Base-by-base conservation (phyloP, 1,140 invertebrate genomes). In the Plectrocnemia conspersa region DNA sequence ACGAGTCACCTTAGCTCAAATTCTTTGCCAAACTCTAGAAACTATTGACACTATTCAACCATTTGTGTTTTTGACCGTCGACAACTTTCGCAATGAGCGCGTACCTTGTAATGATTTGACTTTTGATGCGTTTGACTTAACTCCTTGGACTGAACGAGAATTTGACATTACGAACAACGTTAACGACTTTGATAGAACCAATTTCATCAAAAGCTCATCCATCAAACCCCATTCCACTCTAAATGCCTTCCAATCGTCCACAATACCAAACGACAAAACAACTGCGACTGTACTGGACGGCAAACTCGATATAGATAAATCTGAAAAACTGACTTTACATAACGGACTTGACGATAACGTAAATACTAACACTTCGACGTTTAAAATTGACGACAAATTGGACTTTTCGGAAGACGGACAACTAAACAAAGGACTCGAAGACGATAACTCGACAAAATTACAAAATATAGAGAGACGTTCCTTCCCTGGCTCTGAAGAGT, bases 1-100 rank as follows among this genome's bases (percentile, higher is more conserved):
- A 38, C 82, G 85, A 48, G 79, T 86, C 1, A 86, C 82, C 23
- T 72, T 98, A 13, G 84, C 91, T 0, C 82, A 91, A 63, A 80
- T 98, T 0, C 73, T 98, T 1, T 98, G 95, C 66, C 81, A 85
- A 50, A 93, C 90, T 18, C 77, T 85, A 56, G 83, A 89, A 48
- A 80, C 79, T 19, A 81, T 87, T 21, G 81, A 92, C 23, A 82
- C 71, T 5, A 68, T 85, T 18, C 84, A 86, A 66, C 81, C 82
- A 1, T 87, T 90, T 64, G 88, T 89, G 0, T 90, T 93, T 66
- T 64, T 89, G 32, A 71, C 77, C 35, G 63, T 85, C 68, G 79
- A 80, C 79, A 67, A 74, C 53, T 58, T 83, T 33, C 75, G 75
- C 53, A 84, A 85, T 56, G 65, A 81, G 53, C 80, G 88, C 64